phyloP scores from a whole-genome alignment of 2,888 invertebrate species.

The Tenthredo distinguenda region DNA sequence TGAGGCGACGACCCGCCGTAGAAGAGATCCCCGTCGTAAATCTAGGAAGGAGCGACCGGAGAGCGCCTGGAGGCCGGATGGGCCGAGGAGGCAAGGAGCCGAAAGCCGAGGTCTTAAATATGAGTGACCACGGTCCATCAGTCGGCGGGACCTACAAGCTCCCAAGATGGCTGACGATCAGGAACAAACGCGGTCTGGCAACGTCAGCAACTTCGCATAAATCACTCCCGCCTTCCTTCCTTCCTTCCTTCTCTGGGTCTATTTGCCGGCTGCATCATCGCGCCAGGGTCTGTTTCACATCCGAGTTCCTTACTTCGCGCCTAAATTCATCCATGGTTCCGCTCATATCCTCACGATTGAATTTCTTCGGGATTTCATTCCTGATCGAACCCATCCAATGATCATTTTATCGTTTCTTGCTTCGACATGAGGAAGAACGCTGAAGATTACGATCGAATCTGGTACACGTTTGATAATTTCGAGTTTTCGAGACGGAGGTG shows the following conservation, averaged over 20 bases:
- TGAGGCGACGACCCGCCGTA: slow-evolving; percentile 28
- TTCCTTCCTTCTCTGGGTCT: slow-evolving; percentile 20
- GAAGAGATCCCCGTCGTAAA: slow-evolving; percentile 69
- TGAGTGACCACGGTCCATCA: slow-evolving; percentile 60
- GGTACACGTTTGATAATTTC: background rate
- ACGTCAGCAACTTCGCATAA: slow-evolving; percentile 75
- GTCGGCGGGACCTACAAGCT: slow-evolving; percentile 63
- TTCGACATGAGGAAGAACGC: background rate
- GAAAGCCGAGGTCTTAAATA: slow-evolving; percentile 52
- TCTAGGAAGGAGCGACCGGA: slow-evolving; percentile 73
- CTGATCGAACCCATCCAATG: background rate
- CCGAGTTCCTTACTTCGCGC: slow-evolving; percentile 37
- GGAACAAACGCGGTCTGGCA: slow-evolving; percentile 70
- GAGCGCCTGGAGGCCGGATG: slow-evolving; percentile 59
- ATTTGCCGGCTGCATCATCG: slow-evolving; percentile 44
- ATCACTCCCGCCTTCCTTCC: slow-evolving; percentile 73
- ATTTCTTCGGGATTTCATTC: background rate
- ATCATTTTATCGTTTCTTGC: background rate
- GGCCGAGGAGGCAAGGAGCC: slow-evolving; percentile 42
- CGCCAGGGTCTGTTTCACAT: slow-evolving; percentile 19
- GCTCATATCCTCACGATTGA: background rate
- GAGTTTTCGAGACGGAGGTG: background rate
- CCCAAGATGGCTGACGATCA: slow-evolving; percentile 71
- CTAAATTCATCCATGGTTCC: background rate
- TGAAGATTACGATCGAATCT: background rate